Evolutionary conservation across 2,888 invertebrate species (phyloP), one percentile per base, ranked within the genome.

Genomic region (Elegia similella): DNA sequence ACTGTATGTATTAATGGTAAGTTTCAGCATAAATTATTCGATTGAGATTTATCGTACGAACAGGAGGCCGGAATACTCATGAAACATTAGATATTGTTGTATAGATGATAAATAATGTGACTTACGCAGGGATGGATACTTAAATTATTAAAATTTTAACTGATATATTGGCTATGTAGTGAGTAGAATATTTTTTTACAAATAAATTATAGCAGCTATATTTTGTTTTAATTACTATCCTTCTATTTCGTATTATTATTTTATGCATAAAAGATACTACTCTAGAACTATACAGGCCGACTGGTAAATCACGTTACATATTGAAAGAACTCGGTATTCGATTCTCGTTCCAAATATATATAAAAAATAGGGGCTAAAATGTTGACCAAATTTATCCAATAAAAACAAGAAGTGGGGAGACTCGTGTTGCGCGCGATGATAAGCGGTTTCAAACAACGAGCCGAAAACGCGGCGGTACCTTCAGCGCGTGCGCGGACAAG

Each of bases 151-250:
- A 90, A 91, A 88, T 87, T 88, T 88, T 89, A 92, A 92, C 89
- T 89, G 92, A 90, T 90, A 93, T 92, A 93, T 93, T 93, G 92
- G 93, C 93, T 93, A 93, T 92, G 92, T 93, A 93, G 93, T 92
- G 90, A 89, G 93, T 93, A 93, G 93, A 93, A 92, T 94, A 93
- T 94, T 93, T 94, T 94, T 94, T 93, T 94, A 94, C 93, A 93
- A 93, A 93, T 93, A 93, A 93, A 93, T 88, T 86, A 89, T 92
- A 92, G 92, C 92, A 91, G 92, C 91, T 91, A 92, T 60, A 65
- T 66, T 70, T 62, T 62, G 66, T 78, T 80, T 75, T 69, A 65
- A 64, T 56, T 60, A 53, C 56, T n/a, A 43, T 47, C 32, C 12
- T 58, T 47, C 34, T 34, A 10, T 12, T 12, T 12, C 10, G 2